Conservation (phyloP, 2,888 invertebrate genomes). For the Hololepta plana region DNA sequence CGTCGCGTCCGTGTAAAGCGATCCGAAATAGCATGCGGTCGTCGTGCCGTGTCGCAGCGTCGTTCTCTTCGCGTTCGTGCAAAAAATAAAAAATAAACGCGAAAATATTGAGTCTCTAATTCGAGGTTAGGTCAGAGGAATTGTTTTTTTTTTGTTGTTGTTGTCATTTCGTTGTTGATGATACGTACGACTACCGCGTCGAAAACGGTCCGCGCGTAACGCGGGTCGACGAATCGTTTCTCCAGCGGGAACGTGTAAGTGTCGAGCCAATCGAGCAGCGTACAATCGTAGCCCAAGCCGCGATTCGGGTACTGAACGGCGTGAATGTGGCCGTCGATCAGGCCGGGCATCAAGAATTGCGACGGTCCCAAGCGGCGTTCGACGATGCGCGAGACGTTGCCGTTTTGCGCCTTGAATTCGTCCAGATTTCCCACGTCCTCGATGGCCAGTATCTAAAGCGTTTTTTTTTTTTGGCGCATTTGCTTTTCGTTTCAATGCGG, state of each 20-base stretch:
- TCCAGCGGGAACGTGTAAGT: constrained; percentile 77
- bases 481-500: no score
- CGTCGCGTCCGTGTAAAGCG: constrained; percentile 53
- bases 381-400: not conserved
- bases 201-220: constrained; percentile 55
- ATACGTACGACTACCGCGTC: constrained; percentile 59
- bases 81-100: not conserved
- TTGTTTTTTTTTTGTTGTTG: no score
- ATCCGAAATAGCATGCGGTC: constrained; percentile 75
- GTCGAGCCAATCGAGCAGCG: constrained; percentile 69
- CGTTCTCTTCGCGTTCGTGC: no score
- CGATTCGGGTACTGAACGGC: constrained; percentile 77
- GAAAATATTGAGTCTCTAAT: constrained; percentile 1
- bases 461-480: no score
- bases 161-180: no score
- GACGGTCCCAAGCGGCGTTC: not conserved
- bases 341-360: constrained; percentile 71
- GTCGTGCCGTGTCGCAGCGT: constrained; percentile 69
- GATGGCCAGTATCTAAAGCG: not conserved
- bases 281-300: constrained; percentile 64
- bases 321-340: constrained; percentile 81
- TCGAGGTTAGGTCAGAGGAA: no score
- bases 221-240: constrained; percentile 43
- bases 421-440: not conserved
- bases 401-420: not conserved